Percentiles rank a stretch among this genome's conserved stretches.
phyloP scores from a whole-genome alignment of 2,797 vertebrate genomes.

The Zenarchopterus dispar region DNA sequence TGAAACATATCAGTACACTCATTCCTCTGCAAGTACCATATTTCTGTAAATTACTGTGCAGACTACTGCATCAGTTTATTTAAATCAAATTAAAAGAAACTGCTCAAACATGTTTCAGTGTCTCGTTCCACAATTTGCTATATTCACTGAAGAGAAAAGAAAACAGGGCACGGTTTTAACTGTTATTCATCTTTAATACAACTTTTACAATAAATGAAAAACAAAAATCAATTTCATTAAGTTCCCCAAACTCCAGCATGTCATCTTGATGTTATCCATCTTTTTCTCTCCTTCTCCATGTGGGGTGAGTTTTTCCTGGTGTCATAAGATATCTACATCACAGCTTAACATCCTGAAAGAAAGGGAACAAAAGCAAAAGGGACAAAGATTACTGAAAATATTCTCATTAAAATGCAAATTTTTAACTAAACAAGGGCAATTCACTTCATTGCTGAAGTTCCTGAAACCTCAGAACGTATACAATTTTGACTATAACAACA shows the following conservation, averaged over 20 bases:
- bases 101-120: slow-evolving; percentile 17
- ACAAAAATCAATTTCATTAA: slow-evolving; percentile 30
- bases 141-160: slow-evolving; percentile 3
- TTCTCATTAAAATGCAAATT: neutral
- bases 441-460: neutral
- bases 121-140: slow-evolving; percentile 8
- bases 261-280: slow-evolving; percentile 50
- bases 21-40: slow-evolving; percentile 59
- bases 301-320: too few species aligned
- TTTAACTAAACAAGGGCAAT: neutral
- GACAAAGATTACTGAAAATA: neutral
- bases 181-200: slow-evolving; percentile 61
- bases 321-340: slow-evolving; percentile 56
- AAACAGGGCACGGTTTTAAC: slow-evolving; percentile 3
- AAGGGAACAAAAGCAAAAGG: slow-evolving; percentile 21
- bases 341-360: slow-evolving; percentile 55
- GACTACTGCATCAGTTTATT: slow-evolving; percentile 45
- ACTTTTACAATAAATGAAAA: slow-evolving; percentile 70
- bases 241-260: slow-evolving; percentile 26
- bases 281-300: slow-evolving; percentile 9
- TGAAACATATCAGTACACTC: slow-evolving; percentile 28
- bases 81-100: slow-evolving; percentile 59
- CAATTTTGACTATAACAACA: too few species aligned
- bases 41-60: slow-evolving; percentile 44
- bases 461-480: too few species aligned